A percentile compares a stretch with the other conserved stretches of the same genome.
Conservation (phyloP, 1,140 invertebrate genomes). For the Maconellicoccus hirsutus region DNA sequence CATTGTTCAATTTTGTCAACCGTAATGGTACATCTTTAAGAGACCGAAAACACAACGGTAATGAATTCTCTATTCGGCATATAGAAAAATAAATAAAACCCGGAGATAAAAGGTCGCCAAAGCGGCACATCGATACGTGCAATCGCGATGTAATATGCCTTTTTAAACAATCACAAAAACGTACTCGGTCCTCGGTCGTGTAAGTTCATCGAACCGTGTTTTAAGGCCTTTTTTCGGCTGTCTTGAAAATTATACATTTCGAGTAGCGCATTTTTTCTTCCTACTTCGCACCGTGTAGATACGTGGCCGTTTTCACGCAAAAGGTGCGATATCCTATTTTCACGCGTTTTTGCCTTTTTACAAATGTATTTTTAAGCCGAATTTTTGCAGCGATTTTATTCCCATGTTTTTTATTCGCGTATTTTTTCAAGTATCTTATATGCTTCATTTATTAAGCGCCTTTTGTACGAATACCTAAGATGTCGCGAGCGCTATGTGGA, state of each 20-base stretch:
- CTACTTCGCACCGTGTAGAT: not conserved
- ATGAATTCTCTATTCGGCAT: not conserved
- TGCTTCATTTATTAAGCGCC: too few species aligned
- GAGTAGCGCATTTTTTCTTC: not conserved
- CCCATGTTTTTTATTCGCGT: too few species aligned
- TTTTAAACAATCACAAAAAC: conserved; percentile 15
- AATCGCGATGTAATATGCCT: conserved; percentile 15
- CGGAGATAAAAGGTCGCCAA: not conserved
- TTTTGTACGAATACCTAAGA: too few species aligned
- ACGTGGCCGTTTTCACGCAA: not conserved
- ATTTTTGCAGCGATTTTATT: not conserved
- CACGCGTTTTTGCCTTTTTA: conserved; percentile 20
- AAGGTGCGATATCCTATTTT: conserved; percentile 19
- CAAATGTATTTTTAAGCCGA: not conserved
- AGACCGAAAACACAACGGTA: not conserved
- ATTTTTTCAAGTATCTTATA: too few species aligned
- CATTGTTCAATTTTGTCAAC: not conserved
- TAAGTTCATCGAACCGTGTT: not conserved
- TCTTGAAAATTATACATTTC: not conserved
- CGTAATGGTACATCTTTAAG: not conserved
- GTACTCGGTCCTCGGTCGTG: not conserved
- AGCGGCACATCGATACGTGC: not conserved
- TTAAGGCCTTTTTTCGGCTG: not conserved
- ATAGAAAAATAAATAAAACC: not conserved
- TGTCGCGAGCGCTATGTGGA: too few species aligned